Evolutionary conservation across 1,140 invertebrate genomes (phyloP).

Genomic region (Ericerus pela): DNA sequence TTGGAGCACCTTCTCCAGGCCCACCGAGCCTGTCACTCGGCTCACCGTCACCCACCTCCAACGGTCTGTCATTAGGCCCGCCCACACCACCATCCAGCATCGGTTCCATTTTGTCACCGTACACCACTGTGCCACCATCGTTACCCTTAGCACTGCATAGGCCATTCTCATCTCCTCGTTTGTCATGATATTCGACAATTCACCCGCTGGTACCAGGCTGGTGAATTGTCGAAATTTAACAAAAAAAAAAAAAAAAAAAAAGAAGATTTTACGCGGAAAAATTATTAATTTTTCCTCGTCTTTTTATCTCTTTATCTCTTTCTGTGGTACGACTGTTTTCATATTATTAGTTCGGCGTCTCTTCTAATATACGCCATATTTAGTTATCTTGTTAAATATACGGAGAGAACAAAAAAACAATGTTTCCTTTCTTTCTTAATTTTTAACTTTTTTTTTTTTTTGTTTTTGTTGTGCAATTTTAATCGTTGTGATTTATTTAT

Average conservation of each 20-base stretch:
- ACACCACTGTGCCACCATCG: conserved; percentile 13
- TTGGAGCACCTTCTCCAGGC: conserved; percentile 27
- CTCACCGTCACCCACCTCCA: conserved; percentile 17
- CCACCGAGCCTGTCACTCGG: conserved; percentile 17
- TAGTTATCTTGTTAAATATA: no score
- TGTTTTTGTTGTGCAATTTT: conserved; percentile 10
- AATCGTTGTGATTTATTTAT: conserved; percentile 4
- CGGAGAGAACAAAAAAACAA: no score
- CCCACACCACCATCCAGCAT: background rate
- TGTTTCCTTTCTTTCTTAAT: no score
- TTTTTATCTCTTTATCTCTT: no score
- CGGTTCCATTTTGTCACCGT: background rate
- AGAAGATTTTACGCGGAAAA: no score
- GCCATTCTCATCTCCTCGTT: conserved; percentile 22
- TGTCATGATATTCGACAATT: conserved; percentile 25
- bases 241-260: no score
- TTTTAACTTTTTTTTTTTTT: background rate
- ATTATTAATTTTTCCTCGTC: no score
- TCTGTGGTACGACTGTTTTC: no score
- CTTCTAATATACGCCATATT: no score
- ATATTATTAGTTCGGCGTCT: no score
- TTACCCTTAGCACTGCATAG: conserved; percentile 21
- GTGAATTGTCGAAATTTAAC: conserved; percentile 11
- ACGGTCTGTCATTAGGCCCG: background rate
- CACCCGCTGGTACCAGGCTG: conserved; percentile 20